Conservation (phyloP, 2,113 vertebrate genomes). For the Bubo bubo region DNA sequence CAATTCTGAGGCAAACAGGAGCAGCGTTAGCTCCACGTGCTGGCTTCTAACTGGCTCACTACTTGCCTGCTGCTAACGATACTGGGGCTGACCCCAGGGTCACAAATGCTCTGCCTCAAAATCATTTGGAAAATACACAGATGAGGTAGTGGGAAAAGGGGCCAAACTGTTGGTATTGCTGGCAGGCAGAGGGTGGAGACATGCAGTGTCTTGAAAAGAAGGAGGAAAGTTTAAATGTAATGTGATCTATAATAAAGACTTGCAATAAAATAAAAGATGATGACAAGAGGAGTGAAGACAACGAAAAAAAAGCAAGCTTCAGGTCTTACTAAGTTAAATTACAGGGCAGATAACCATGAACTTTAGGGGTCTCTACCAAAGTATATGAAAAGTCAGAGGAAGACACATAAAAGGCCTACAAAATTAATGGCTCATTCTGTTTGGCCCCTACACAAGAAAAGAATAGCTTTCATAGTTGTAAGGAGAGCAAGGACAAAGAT, state of each 20-base stretch:
- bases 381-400: background rate
- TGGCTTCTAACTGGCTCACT: background rate
- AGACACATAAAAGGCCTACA: background rate
- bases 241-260: background rate
- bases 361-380: background rate
- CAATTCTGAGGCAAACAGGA: background rate
- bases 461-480: background rate
- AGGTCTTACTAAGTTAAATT: background rate
- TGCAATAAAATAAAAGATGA: background rate
- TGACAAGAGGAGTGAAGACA: background rate
- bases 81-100: background rate
- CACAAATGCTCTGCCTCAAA: background rate
- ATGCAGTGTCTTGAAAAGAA: background rate
- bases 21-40: background rate
- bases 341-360: background rate
- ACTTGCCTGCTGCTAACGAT: background rate
- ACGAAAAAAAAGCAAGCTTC: background rate
- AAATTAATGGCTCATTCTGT: background rate
- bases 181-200: background rate
- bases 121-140: background rate
- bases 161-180: background rate
- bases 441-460: background rate
- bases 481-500: background rate
- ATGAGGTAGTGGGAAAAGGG: background rate
- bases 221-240: background rate